Evolutionary conservation across 2,888 invertebrate genomes (phyloP).

Genomic region (Brachycybe producta): DNA sequence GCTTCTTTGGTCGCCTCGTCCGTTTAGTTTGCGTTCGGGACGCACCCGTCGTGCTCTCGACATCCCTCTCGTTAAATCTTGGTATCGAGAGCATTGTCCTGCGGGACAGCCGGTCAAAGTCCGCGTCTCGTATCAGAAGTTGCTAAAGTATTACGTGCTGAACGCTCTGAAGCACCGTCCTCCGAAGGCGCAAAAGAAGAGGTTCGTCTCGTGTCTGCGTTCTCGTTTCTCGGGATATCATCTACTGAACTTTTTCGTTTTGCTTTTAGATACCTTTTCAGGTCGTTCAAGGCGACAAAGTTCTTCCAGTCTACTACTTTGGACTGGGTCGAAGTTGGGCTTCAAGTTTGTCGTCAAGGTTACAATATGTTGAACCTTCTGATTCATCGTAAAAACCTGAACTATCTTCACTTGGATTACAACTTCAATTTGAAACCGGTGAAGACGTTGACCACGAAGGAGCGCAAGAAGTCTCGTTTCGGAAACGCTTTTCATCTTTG

Average conservation of each 20-base stretch:
- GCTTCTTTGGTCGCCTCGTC: conserved; percentile 91
- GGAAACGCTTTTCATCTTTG: conserved; percentile 99
- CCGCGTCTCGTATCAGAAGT: conserved; percentile 95
- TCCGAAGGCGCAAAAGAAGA: conserved; percentile 96
- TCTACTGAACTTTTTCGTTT: background rate
- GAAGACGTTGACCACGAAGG: conserved; percentile 97
- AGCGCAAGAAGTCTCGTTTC: conserved; percentile 94
- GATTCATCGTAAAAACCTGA: conserved; percentile 97
- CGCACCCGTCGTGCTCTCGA: conserved; percentile 88
- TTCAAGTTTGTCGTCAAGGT: conserved; percentile 94
- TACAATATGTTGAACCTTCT: conserved; percentile 99
- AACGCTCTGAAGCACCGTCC: conserved; percentile 95
- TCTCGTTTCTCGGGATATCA: conserved; percentile 3
- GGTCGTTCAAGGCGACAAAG: conserved; percentile 98
- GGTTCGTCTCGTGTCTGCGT: conserved; percentile 40
- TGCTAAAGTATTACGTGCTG: conserved; percentile 93
- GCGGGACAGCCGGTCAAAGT: conserved; percentile 93
- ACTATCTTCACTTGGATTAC: conserved; percentile 98
- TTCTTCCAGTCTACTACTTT: conserved; percentile 99
- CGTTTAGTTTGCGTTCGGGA: conserved; percentile 92
- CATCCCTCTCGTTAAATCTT: conserved; percentile 91
- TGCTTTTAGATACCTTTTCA: conserved; percentile 67
- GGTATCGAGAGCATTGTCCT: conserved; percentile 64
- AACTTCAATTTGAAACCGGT: conserved; percentile 99
- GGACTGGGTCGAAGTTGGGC: conserved; percentile 98